Percentiles rank a stretch among this genome's conserved stretches.
phyloP scores from a whole-genome alignment of 2,113 vertebrate genomes.

The Phyllostomus discolor region DNA sequence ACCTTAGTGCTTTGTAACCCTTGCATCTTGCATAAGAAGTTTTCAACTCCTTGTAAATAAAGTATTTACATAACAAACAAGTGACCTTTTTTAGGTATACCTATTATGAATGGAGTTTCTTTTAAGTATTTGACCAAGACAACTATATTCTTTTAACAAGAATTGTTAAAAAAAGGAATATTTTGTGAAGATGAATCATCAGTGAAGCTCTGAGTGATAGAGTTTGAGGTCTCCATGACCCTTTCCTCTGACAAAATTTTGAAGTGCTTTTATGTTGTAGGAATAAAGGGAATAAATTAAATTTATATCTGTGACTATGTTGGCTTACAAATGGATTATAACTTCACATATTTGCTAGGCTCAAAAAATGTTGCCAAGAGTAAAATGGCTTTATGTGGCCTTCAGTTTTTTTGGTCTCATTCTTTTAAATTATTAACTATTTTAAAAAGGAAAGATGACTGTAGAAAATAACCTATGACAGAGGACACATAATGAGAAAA shows the following conservation, averaged over 20 bases:
- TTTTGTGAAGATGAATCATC: background rate
- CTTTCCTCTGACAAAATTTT: background rate
- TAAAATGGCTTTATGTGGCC: background rate
- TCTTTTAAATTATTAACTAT: background rate
- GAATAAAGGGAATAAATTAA: conserved; percentile 46
- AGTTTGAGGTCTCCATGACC: background rate
- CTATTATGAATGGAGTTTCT: background rate
- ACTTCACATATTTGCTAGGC: background rate
- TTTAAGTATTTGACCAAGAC: conserved; percentile 8
- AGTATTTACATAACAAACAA: background rate
- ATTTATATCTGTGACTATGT: background rate
- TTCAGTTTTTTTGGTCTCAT: background rate
- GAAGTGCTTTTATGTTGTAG: background rate
- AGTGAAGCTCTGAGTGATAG: background rate
- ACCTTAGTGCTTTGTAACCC: background rate
- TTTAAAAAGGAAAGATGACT: background rate
- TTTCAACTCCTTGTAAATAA: background rate
- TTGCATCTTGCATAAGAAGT: background rate
- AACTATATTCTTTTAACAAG: background rate
- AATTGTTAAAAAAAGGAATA: background rate
- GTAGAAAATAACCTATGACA: background rate
- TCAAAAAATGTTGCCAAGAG: conserved; percentile 25
- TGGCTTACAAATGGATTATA: background rate
- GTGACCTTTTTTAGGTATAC: background rate
- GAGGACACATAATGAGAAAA: background rate